Evolutionary conservation across 35 echinoderm and acorn worm genomes (phyloP).

Genomic region (Anneissia japonica): DNA sequence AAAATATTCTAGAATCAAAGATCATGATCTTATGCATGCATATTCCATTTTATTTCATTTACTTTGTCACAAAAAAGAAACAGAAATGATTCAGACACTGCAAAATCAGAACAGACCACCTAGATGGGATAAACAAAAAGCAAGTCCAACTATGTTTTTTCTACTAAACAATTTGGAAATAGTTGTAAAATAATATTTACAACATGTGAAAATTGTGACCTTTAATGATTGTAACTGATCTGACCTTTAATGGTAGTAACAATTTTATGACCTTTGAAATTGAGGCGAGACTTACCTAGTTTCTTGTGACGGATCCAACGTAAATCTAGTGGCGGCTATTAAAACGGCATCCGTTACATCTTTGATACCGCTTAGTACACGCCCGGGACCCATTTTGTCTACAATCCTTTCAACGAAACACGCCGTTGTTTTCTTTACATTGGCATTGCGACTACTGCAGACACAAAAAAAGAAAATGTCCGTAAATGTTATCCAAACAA

Average conservation of each 20-base stretch:
- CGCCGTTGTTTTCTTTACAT: conserved; percentile 63
- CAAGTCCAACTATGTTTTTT: too few relatives aligned
- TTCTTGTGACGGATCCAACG: conserved; percentile 62
- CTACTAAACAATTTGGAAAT: too few relatives aligned
- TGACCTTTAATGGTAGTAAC: background rate
- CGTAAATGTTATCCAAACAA: too few relatives aligned
- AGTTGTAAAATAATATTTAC: background rate
- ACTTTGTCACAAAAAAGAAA: too few relatives aligned
- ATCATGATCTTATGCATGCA: too few relatives aligned
- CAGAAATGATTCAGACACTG: too few relatives aligned
- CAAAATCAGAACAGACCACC: too few relatives aligned
- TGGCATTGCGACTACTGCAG: conserved; percentile 66
- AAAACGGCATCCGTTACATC: conserved; percentile 93
- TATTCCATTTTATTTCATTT: too few relatives aligned
- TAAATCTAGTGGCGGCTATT: conserved; percentile 47
- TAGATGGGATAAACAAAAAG: too few relatives aligned
- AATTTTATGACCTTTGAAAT: background rate
- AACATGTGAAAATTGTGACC: background rate
- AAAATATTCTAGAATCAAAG: too few relatives aligned
- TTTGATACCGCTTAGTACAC: conserved; percentile 88
- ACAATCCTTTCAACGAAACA: conserved; percentile 65
- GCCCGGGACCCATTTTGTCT: conserved; percentile 82
- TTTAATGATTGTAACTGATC: background rate
- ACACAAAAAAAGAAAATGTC: background rate
- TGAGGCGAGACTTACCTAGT: conserved; percentile 98